Conservation (phyloP, 2,797 vertebrate species). For the Pangasius mekongensis region DNA sequence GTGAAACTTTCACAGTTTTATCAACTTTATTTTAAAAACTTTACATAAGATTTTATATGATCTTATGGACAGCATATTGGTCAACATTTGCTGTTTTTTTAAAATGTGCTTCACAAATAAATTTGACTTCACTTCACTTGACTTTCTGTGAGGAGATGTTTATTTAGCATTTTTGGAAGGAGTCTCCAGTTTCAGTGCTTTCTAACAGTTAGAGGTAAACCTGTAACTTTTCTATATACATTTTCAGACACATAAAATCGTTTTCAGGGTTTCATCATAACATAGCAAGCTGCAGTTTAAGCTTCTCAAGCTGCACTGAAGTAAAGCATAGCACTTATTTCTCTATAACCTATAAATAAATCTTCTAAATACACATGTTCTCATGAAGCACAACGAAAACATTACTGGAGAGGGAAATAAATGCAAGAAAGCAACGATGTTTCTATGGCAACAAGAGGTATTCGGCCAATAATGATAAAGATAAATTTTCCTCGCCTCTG, state of each 20-base stretch:
- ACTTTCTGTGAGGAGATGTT: neutral
- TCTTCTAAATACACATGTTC: neutral
- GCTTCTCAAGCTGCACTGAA: neutral
- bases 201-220: neutral
- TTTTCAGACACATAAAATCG: neutral
- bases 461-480: neutral
- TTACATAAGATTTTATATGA: neutral
- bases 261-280: neutral
- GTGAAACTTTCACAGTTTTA: neutral
- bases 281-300: neutral
- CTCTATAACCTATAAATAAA: neutral
- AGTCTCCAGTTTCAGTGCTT: neutral
- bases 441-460: slow-evolving; percentile 49
- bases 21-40: neutral
- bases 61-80: neutral
- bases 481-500: slow-evolving; percentile 18
- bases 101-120: neutral
- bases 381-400: neutral
- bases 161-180: neutral
- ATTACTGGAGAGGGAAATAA: neutral
- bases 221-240: too few relatives aligned
- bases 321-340: neutral
- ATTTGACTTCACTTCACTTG: neutral
- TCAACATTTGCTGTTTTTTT: neutral
- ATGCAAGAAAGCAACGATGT: slow-evolving; percentile 38